Evolutionary conservation across 2,888 invertebrate genomes (phyloP), one percentile per base, ranked within the genome.

Genomic region (Cerastis leucographa): DNA sequence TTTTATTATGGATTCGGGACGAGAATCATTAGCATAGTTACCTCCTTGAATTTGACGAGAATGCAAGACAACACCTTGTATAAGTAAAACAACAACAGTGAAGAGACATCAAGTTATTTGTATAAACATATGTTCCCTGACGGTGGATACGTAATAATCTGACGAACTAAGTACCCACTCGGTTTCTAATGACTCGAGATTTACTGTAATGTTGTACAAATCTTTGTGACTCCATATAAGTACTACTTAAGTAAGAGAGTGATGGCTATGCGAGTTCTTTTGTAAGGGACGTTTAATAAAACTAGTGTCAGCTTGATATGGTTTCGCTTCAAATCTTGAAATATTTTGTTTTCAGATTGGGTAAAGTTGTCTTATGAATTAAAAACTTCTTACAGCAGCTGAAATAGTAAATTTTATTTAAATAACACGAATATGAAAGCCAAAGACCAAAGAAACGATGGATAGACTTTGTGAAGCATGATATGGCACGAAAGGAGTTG

Each of bases 91-190:
- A 35, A 17, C 22, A 29, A 51, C n/a, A 68, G 12, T n/a, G 19
- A 29, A 40, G 54, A 61, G 11, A 35, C 17, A 35, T 44, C 82
- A 76, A 76, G 75, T 85, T 87, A 88, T 87, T 87, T 90, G 88
- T 89, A 89, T 89, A 42, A 42, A 64, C 40, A 7, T n/a, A n/a
- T 62, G n/a, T 40, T 82, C 84, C 56, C 77, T 65, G 84, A 86
- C 80, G 86, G 78, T 84, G 83, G 88, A 90, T 89, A 91, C 87
- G 86, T 87, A 87, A 87, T 91, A 90, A 91, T 90, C 89, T 86
- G 81, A 71, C 49, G 78, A 85, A 84, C 84, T 86, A 88, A 91
- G 91, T 89, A 80, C 79, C 81, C 78, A 84, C 80, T 86, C 82
- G 81, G 88, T 85, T 82, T 74, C 40, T 78, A 68, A 80, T 78